Base-by-base conservation (phyloP, 2,113 vertebrate genomes). In the Heterotis niloticus region DNA sequence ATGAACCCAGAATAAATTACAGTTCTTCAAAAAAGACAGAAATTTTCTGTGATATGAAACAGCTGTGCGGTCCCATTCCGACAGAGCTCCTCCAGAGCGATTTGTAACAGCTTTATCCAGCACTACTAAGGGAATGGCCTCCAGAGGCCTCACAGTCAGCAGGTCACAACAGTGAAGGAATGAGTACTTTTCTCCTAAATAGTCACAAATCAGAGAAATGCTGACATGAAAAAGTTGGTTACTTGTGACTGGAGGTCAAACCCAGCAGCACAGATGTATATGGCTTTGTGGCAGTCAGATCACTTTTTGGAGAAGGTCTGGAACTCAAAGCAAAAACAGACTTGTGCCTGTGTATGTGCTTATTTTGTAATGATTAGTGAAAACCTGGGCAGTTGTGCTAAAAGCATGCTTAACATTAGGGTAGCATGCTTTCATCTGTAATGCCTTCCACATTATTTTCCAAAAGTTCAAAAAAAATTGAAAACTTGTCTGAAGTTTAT, bases 41-140 rank as follows among this genome's bases (percentile, higher is more conserved):
- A 74, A 67, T 68, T 75, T 74, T 65, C 26, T 75, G 72, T 78
- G 73, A 80, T 67, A 73, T 57, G 52, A 80, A 80, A 51, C 81
- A 78, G 78, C 68, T 84, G 75, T 78, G 44, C 4, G n/a, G 26
- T 34, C 62, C 18, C 52, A 20, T 64, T 29, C 16, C 18, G 23
- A 5, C 57, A 71, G 60, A 24, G 1, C 59, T 71, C 29, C 77
- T 24, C 77, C n/a, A 74, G 72, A 57, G 23, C 59, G 34, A 64
- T 60, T 44, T 29, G 29, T 23, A 51, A 16, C n/a, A 66, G 20
- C 34, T 52, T 20, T 14, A 24, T 24, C 67, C 54, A 5, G 0
- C 26, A 65, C 14, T 28, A 51, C 17, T 26, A 60, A 1, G 23
- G 52, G 52, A 13, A 57, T 18, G 28, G 51, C 64, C 18, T 34